Base-by-base conservation (phyloP, 2,113 vertebrate species). In the Scalopus aquaticus region DNA sequence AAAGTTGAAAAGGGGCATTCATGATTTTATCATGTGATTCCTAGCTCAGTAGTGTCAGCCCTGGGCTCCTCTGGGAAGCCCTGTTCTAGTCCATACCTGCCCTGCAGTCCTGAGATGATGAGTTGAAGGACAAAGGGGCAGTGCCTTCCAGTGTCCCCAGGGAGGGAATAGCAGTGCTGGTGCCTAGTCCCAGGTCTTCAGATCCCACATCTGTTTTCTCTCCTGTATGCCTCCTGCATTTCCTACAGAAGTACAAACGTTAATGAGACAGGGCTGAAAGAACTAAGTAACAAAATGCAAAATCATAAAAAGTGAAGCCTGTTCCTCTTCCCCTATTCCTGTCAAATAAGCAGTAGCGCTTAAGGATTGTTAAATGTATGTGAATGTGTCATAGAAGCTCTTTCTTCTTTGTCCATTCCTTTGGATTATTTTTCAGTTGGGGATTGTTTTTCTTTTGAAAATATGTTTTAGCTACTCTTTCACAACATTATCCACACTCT, bases 391-490 rank as follows among this genome's bases (percentile, higher is more conserved):
- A 3, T 42, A n/a, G 28, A 42, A 58, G 16, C 39, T 89, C 39
- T n/a, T 42, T 73, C 24, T 74, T 35, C 60, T 74, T 72, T 67
- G 56, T 9, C 46, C 20, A 26, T 73, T 73, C 58, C 65, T 94
- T 90, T 30, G 44, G 77, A 64, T 94, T 37, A 39, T 74, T 96
- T 89, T 90, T 79, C n/a, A 9, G 80, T 78, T 91, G 79, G 96
- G 64, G 49, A 80, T 74, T 96, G 94, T 97, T 97, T 97, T 92
- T 82, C 86, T 82, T 97, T 96, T 80, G 86, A 89, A 96, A 97
- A 97, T 94, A 93, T 89, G 88, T 97, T 97, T 97, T 88, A 95
- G 93, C 42, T 91, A 28, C 87, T 80, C 84, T 88, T 96, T 96
- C 94, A 96, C 93, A 96, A 92, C 83, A 85, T 92, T 94, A 92